Evolutionary conservation across 2,888 invertebrate genomes (phyloP).

Genomic region (Lapara coniferarum): DNA sequence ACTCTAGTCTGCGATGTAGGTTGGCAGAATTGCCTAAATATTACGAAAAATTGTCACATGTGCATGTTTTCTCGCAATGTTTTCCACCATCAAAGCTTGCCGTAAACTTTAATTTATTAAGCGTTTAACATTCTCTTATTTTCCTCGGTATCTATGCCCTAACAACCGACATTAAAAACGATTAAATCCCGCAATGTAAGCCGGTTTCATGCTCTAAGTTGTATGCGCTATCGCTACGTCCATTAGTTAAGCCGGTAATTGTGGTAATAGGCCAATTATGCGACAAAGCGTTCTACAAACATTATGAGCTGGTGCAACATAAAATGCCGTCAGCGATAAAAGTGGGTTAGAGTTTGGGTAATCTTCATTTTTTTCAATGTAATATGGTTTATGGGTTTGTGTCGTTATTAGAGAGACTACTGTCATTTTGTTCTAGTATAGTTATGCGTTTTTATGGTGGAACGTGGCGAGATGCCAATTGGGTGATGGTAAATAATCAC

Average conservation of each 20-base stretch:
- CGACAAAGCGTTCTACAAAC: constrained; percentile 24
- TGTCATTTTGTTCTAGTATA: too few species aligned
- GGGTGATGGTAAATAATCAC: too few species aligned
- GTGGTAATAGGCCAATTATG: constrained; percentile 28
- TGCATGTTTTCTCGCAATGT: too few species aligned
- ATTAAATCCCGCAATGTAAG: constrained; percentile 17
- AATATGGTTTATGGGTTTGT: not conserved
- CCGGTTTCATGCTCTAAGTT: constrained; percentile 17
- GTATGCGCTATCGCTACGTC: constrained; percentile 15
- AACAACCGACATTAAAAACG: not conserved
- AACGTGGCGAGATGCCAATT: too few species aligned
- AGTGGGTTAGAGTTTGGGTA: not conserved
- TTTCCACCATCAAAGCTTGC: too few species aligned
- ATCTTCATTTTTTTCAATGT: not conserved
- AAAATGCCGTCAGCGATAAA: not conserved
- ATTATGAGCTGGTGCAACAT: constrained; percentile 17
- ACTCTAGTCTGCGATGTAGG: too few species aligned
- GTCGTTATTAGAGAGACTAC: too few species aligned
- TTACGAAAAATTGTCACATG: too few species aligned
- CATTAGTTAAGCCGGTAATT: constrained; percentile 25
- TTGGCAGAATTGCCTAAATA: too few species aligned
- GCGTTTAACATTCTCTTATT: not conserved
- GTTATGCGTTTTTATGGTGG: too few species aligned
- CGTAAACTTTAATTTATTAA: too few species aligned
- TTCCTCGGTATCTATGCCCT: not conserved